Conservation (phyloP, 1,140 invertebrate genomes). For the Steinernema feltiae region DNA sequence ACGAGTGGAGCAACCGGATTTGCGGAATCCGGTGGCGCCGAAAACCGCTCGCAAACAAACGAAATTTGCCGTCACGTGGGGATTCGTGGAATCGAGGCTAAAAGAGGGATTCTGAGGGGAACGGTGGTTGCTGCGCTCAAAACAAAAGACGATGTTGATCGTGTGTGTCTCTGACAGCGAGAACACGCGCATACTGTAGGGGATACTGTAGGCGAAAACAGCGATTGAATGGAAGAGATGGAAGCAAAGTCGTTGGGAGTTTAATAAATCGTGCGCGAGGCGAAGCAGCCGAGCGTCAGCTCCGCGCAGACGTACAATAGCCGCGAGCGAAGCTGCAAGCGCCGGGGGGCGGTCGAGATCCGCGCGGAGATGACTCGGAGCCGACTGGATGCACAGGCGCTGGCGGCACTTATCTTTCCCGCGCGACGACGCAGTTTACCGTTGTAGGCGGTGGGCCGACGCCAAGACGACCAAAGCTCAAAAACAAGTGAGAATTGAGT, state of each 20-base stretch:
- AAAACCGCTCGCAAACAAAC: neutral
- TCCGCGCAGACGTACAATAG: neutral
- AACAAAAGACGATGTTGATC: neutral
- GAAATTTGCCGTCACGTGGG: neutral
- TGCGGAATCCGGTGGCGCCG: neutral
- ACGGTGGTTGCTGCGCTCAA: neutral
- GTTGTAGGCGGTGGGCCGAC: neutral
- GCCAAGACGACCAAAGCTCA: neutral
- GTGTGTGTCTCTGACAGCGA: neutral
- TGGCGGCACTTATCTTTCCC: slow-evolving; percentile 4
- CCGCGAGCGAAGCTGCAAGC: neutral
- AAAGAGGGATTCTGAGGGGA: neutral
- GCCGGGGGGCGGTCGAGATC: neutral
- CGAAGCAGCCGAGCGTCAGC: neutral
- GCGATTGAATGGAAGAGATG: neutral
- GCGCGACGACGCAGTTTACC: slow-evolving; percentile 7
- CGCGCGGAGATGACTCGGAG: neutral
- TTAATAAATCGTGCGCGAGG: neutral
- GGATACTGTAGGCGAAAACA: neutral
- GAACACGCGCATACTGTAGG: neutral
- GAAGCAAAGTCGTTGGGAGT: neutral
- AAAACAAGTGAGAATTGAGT: neutral
- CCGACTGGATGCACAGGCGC: neutral
- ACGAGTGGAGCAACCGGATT: slow-evolving; percentile 2
- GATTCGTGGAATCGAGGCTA: neutral